phyloP scores from a whole-genome alignment of 2,797 vertebrate genomes.

The Xiphophorus birchmanni region DNA sequence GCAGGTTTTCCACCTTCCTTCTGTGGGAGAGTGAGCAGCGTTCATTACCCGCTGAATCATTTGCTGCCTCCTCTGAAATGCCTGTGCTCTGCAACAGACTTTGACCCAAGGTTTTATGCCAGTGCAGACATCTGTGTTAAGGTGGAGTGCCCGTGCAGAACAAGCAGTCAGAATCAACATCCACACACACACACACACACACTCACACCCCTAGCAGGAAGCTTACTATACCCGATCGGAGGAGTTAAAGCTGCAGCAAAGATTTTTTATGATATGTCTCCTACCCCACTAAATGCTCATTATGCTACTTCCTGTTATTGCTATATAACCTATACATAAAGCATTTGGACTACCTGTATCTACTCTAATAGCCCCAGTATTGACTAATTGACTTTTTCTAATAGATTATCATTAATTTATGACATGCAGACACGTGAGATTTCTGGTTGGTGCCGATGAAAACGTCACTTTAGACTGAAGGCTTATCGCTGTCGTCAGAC shows the following conservation, averaged over 20 bases:
- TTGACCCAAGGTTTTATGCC: constrained; percentile 42
- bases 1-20: constrained; percentile 50
- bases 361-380: constrained; percentile 14
- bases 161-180: constrained; percentile 19
- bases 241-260: constrained; percentile 28
- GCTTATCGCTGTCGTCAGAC: constrained; percentile 21
- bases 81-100: constrained; percentile 42
- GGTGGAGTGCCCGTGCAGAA: constrained; percentile 39
- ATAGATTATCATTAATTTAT: constrained; percentile 10
- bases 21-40: constrained; percentile 38
- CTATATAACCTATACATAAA: constrained; percentile 7
- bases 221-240: constrained; percentile 16
- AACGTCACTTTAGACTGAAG: constrained; percentile 30
- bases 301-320: constrained; percentile 44
- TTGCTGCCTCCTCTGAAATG: constrained; percentile 33
- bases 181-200: background rate
- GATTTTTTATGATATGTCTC: constrained; percentile 33
- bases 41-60: constrained; percentile 54
- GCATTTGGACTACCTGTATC: constrained; percentile 17
- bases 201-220: constrained; percentile 14
- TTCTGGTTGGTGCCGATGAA: constrained; percentile 11
- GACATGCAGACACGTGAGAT: constrained; percentile 22
- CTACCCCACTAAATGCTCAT: constrained; percentile 43
- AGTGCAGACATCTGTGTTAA: constrained; percentile 36
- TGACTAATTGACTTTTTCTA: constrained; percentile 23